Conservation (phyloP, 2,888 invertebrate species). For the Harpagoxenus sublaevis region DNA sequence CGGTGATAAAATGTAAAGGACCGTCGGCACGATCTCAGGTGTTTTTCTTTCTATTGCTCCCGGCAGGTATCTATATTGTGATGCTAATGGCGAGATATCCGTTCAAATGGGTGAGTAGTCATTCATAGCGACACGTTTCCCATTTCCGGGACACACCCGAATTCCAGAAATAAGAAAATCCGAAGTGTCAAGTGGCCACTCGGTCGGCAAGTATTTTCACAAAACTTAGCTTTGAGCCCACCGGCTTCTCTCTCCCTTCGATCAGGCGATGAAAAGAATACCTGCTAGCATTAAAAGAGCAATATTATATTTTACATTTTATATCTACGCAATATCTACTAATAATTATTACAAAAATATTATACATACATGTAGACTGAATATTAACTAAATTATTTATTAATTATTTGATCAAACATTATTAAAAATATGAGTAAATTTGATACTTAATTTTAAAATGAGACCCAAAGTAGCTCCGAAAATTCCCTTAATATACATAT, state of each 20-base stretch:
- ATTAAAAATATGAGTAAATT: neutral
- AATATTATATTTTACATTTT: neutral
- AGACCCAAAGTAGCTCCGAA: neutral
- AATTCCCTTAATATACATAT: neutral
- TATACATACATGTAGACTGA: neutral
- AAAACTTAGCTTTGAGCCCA: neutral
- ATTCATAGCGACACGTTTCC: slow-evolving; percentile 83
- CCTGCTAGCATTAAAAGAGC: neutral
- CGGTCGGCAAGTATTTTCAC: neutral
- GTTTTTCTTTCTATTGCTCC: slow-evolving; percentile 37
- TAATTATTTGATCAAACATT: slow-evolving; percentile 1
- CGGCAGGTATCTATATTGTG: slow-evolving; percentile 82
- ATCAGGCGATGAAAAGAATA: slow-evolving; percentile 1
- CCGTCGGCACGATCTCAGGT: slow-evolving; percentile 57
- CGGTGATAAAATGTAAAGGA: slow-evolving; percentile 73
- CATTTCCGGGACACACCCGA: slow-evolving; percentile 67
- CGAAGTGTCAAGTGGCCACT: slow-evolving; percentile 36
- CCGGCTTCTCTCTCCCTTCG: neutral
- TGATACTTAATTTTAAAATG: neutral
- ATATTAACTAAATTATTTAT: neutral
- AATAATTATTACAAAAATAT: neutral
- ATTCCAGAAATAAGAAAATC: slow-evolving; percentile 33
- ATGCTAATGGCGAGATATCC: slow-evolving; percentile 83
- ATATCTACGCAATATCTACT: neutral
- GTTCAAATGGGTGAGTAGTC: slow-evolving; percentile 80